Evolutionary conservation across 2,888 invertebrate genomes (phyloP), one percentile per base, ranked within the genome.

Genomic region (Galeruca laticollis): DNA sequence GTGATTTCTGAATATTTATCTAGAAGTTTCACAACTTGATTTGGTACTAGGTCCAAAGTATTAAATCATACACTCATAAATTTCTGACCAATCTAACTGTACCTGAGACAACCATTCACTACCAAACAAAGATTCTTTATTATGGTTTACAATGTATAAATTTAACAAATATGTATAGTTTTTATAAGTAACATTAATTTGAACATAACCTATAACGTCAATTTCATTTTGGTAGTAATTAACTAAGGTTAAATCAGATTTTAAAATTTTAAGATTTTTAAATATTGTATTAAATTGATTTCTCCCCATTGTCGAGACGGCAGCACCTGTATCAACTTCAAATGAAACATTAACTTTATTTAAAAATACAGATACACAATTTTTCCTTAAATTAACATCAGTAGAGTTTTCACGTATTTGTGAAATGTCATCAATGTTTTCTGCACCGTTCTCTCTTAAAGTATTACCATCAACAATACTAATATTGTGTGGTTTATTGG

Each of bases 61-160:
- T 20, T n/a, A n/a, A n/a, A n/a, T n/a, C n/a, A n/a, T 10, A 20
- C 20, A 47, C 18, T 47, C 13, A 47, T 47, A 15, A 1, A 18
- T 47, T 47, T 47, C 47, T 18, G 15, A 47, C 47, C n/a, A 18
- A 47, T 51, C 18, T 18, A 6, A 51, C 21, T 51, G 18, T 20
- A 51, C 9, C 11, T 51, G 51, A 6, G 4, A 13, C 11, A 52
- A 13, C 52, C 52, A 52, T 26, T 52, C 52, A 8, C 52, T 21
- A 21, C 18, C 21, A 26, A 52, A 13, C 52, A 52, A 52, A 26
- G 52, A 26, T 51, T n/a, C 15, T 51, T 18, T 51, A 20, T 51
- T 18, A 20, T 15, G 11, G 2, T 21, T 52, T 21, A 26, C 52
- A 1, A 52, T 26, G 11, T 52, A 52, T 11, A 52, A 13, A 11